Base-by-base conservation (phyloP, 2,113 vertebrate genomes). In the Oostethus manadensis region DNA sequence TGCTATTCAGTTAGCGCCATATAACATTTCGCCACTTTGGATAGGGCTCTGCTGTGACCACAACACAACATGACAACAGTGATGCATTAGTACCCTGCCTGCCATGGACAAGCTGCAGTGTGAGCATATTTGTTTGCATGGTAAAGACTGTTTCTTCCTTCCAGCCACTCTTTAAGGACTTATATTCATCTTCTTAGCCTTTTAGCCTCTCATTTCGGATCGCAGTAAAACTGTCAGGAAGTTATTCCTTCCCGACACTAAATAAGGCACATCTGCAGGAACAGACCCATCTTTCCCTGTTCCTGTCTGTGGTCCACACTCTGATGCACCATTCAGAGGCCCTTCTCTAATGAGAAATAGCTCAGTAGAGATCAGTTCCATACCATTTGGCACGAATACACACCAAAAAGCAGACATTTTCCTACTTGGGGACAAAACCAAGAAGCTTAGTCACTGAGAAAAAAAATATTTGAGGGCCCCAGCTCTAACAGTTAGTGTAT, bases 351-450 rank as follows among this genome's bases (percentile, higher is more conserved):
- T 90, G 87, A 87, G 86, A 88, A 90, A 86, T 86, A 86, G 72
- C 87, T 86, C 82, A 74, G 79, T 64, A 63, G 64, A 83, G 84
- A 89, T 90, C 90, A 90, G 84, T 87, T 88, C 84, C 86, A 86
- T 85, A 84, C 81, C 86, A 74, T 83, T 83, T 88, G 86, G 82
- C 86, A 82, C 73, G 80, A 70, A 84, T 79, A 86, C 81, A 77
- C 68, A 73, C 70, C 66, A 57, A 63, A 77, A 80, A 51, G 61
- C 74, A 74, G 57, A 65, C 64, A 47, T 71, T 78, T 79, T 71
- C 47, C 44, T 63, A 61, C 78, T 68, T 53, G 54, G 60, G 66
- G 64, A 77, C 54, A 59, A 35, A 70, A 70, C 26, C 35, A 38
- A 70, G 40, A 55, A 51, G 51, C 57, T 64, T 14, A 18, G 66